Conservation (phyloP, 2,797 vertebrate genomes). For the Acrocephalus scirpaceus region DNA sequence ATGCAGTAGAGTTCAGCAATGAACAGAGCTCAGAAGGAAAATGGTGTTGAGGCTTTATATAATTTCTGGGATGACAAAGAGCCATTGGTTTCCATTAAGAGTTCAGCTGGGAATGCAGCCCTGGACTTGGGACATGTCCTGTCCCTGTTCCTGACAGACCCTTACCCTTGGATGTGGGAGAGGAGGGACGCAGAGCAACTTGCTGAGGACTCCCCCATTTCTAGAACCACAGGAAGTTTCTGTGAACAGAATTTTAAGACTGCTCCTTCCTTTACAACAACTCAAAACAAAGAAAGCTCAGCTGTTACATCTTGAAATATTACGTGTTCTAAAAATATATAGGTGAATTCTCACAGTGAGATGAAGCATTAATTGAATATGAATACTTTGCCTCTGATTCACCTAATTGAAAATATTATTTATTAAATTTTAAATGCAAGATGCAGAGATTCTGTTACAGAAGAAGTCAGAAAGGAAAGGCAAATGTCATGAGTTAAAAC, state of each 20-base stretch:
- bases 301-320: background rate
- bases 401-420: background rate
- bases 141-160: background rate
- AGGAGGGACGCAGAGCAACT: fast-evolving
- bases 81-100: fast-evolving
- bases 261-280: background rate
- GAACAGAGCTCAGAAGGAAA: background rate
- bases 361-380: background rate
- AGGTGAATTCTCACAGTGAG: background rate
- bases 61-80: background rate
- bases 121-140: too few species aligned
- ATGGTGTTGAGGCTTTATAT: background rate
- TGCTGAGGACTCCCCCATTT: background rate
- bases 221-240: background rate
- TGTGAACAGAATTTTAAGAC: background rate
- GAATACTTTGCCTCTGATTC: background rate
- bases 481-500: background rate
- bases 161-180: background rate
- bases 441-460: background rate
- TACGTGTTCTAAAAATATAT: background rate
- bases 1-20: background rate
- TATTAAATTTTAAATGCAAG: background rate
- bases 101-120: background rate
- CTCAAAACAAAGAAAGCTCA: background rate
- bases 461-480: background rate